Evolutionary conservation across 1,140 invertebrate species (phyloP), one percentile per base, ranked within the genome.

Genomic region (Archivesica marissinica): DNA sequence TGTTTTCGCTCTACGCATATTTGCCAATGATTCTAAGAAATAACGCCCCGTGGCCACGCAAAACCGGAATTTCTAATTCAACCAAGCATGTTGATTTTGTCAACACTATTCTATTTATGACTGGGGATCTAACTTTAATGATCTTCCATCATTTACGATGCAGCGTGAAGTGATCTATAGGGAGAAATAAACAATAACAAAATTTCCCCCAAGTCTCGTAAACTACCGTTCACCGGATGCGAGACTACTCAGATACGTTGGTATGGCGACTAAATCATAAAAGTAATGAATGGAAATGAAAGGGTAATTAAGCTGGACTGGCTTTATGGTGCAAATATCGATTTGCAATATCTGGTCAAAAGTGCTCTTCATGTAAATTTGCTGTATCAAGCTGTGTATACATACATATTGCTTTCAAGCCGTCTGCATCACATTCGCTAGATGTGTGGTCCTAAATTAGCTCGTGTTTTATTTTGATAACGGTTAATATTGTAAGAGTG

Each of bases 261-360:
- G 66, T 44, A 25, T 44, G 33, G 66, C n/a, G 39, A 70, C 66
- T 70, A 70, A 44, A 44, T 44, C 39, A 44, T 70, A 70, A 70
- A 70, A 70, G 13, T 11, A 44, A 70, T 70, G 66, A 70, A 44
- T 70, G n/a, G 23, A 66, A 66, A 38, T 66, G 33, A 66, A 66
- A 66, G 11, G 66, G 66, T 70, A 70, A 70, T 70, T 70, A 70
- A 70, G 66, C 20, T 23, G 39, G 33, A 15, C n/a, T 44, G 39
- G 17, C 23, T 44, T 23, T 70, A 44, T 70, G 35, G 38, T 70
- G 39, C n/a, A 41, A 70, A 70, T 70, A 70, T 66, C 33, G 61
- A 66, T 1, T 23, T 3, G n/a, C 4, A n/a, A 7, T 38, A 35
- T 35, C 4, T 20, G 17, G 28, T 38, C 20, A 66, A 35, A n/a